Percentiles rank a stretch among this genome's conserved stretches.
These are phyloP conservation scores for Rhagologus leucostigma DNA, from an alignment of 2,113 vertebrate species.

Conservation along the genomic window DNA sequence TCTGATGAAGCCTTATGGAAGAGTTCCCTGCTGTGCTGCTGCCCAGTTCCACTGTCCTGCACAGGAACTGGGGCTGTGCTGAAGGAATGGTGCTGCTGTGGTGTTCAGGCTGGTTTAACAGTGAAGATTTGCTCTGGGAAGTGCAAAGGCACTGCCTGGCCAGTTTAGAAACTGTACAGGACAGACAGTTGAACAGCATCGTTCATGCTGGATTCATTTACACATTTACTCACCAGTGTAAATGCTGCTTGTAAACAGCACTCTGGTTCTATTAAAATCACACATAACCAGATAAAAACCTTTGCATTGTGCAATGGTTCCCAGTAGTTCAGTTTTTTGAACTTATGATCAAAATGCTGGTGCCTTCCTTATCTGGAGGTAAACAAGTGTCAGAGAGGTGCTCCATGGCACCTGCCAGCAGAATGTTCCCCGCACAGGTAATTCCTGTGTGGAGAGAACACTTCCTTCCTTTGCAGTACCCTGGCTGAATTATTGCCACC, in stretches of 20 bases:
- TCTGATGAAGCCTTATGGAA: not conserved
- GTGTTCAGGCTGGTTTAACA: accelerated
- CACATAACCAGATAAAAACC: accelerated
- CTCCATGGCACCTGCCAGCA: not conserved
- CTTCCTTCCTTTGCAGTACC: not conserved
- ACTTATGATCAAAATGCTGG: not conserved
- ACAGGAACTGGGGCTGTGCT: not conserved
- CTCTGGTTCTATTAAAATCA: not conserved
- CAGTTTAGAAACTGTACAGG: accelerated
- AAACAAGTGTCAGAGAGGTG: not conserved
- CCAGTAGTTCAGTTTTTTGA: not conserved
- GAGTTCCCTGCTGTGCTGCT: not conserved
- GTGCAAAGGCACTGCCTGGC: not conserved
- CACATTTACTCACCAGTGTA: not conserved
- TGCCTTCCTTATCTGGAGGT: not conserved
- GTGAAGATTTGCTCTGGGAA: not conserved
- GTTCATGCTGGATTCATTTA: not conserved
- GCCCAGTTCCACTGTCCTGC: not conserved
- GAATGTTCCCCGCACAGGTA: not conserved
- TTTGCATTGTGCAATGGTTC: not conserved
- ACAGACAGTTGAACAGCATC: not conserved
- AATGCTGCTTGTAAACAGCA: not conserved
- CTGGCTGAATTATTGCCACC: accelerated
- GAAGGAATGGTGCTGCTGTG: not conserved
- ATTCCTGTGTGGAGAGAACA: not conserved